Evolutionary conservation across 1,140 invertebrate species (phyloP), one percentile per base, ranked within the genome.

Genomic region (Atta texana): DNA sequence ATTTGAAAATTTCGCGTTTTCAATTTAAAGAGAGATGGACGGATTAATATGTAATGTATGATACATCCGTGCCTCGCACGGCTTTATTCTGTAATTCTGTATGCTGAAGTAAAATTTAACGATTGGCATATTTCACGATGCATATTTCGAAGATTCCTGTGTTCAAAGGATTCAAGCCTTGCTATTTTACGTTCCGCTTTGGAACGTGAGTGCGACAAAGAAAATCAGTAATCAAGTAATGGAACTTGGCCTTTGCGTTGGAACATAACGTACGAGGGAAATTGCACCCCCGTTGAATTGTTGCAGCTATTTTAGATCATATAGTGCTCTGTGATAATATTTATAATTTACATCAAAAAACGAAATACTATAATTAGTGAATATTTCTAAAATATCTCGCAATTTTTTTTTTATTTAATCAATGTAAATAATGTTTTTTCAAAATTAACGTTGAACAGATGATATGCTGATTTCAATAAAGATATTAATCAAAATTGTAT

Each of bases 191-290:
- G 18, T 75, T 21, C 14, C 44, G 24, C 55, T 74, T 57, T 74
- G 64, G 14, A 74, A 61, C 39, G 21, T 14, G 18, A 72, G 12
- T 34, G 68, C 39, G 24, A 74, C 18, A 55, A n/a, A n/a, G n/a
- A 74, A 49, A 82, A 55, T 24, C 24, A 34, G 39, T 84, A 75
- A 84, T 84, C 80, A 75, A 74, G 69, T 84, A 74, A 74, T 82
- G 68, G 39, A 84, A 84, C 24, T 34, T 39, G 44, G 57, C 24
- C n/a, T 61, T 75, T 75, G 69, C n/a, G 49, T 39, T 28, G 18
- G 8, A 59, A 61, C 69, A n/a, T 61, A 59, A 82, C 49, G 10
- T 49, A 59, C 14, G 21, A 49, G 34, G 8, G 14, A 49, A 31
- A 59, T 72, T 72, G 21, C 16, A 21, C 16, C 31, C 7, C 34